phyloP scores from a whole-genome alignment of 2,888 invertebrate genomes.

The Scaptodrosophila latifasciaeformis region DNA sequence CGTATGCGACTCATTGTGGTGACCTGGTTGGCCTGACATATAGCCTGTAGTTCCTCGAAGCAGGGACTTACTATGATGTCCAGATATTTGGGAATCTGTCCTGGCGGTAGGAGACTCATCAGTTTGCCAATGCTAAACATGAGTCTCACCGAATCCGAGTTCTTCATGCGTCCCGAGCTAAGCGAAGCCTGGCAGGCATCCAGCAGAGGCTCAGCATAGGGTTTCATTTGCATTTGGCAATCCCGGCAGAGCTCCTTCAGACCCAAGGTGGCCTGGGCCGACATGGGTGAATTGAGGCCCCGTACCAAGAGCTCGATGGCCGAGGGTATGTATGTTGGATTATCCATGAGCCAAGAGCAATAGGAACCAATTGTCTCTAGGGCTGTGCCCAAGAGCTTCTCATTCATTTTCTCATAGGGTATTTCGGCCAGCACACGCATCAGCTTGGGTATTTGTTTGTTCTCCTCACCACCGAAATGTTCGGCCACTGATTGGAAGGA shows the following conservation, averaged over 20 bases:
- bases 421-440: conserved; percentile 80
- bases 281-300: conserved; percentile 82
- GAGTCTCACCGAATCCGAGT: conserved; percentile 82
- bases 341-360: conserved; percentile 88
- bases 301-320: conserved; percentile 82
- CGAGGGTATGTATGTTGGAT: conserved; percentile 81
- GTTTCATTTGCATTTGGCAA: conserved; percentile 84
- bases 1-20: conserved; percentile 74
- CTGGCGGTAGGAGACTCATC: conserved; percentile 80
- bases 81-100: conserved; percentile 81
- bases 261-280: conserved; percentile 89
- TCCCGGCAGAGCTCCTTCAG: conserved; percentile 90
- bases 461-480: conserved; percentile 79
- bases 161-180: conserved; percentile 78
- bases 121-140: conserved; percentile 87
- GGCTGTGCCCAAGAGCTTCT: conserved; percentile 82
- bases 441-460: conserved; percentile 78
- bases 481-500: conserved; percentile 81
- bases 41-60: conserved; percentile 79
- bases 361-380: conserved; percentile 88
- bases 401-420: conserved; percentile 79
- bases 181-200: conserved; percentile 81
- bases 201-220: conserved; percentile 85
- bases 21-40: conserved; percentile 76
- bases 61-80: conserved; percentile 82